Evolutionary conservation across 92 coral and sea anemone genomes (phyloP), one percentile per base, ranked within the genome.

Genomic region (Epizoanthus illoricatus): DNA sequence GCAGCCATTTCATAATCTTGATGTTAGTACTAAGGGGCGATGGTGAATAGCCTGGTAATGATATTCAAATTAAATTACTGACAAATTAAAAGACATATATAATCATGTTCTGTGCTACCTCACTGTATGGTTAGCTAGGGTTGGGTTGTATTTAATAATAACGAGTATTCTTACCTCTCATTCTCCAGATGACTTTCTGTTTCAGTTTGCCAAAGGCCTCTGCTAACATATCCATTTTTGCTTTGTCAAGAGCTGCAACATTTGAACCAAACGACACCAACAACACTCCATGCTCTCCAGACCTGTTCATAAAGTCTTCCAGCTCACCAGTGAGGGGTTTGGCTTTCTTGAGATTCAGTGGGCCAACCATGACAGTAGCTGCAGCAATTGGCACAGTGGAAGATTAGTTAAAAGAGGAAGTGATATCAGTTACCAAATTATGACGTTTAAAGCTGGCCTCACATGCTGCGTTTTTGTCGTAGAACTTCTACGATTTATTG

Each of bases 111-210:
- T 28, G 36, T 28, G 36, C 36, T 28, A 28, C 1, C 36, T 28
- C 36, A 28, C 36, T 28, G 2, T 1, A 28, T 28, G 36, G 36
- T 28, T 28, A 28, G 2, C 1, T 28, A 28, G 36, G 36, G 1
- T 28, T 28, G 33, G 33, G 33, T 28, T 28, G 1, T 28, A 28
- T 28, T 1, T 28, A 28, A 28, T 28, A 28, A 28, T 28, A 28
- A 28, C 1, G 33, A 28, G 33, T 28, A 28, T 28, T 28, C 81
- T 80, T 66, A 58, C 85, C 85, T 59, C 65, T 81, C 47, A 81
- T 39, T 71, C 85, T 81, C 85, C 85, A 81, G 33, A 81, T 73
- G 54, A 81, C 85, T 40, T 54, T 81, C 71, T 81, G 76, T 18
- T 40, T 80, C 64, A 80, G 73, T 66, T 68, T 80, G n/a, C 84